Evolutionary conservation across 2,113 vertebrate genomes (phyloP), one percentile per base, ranked within the genome.

Genomic region (Nibea coibor): DNA sequence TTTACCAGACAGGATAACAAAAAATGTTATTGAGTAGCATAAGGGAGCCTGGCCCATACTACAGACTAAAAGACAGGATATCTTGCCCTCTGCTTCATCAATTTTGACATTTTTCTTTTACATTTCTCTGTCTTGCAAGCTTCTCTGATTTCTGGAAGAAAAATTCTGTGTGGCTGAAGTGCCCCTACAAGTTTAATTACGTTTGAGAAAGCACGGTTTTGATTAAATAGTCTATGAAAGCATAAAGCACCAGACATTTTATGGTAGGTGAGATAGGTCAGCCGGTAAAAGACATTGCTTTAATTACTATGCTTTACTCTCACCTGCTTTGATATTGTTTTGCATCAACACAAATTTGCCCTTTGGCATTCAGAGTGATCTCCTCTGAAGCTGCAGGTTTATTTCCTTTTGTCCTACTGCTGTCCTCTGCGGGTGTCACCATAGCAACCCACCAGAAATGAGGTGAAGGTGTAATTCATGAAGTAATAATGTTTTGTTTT

Each of bases 381-480:
- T 16, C 78, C 48, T 86, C 65, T 82, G 69, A 84, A 75, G 66
- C 68, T 65, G 72, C 63, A 78, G 82, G 59, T 87, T 89, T 68
- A 78, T 87, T 88, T 84, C 75, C 43, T 64, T 68, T 87, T 89
- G 74, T 90, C 81, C 81, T 79, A 69, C 65, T 39, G 39, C 65
- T 70, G 54, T 84, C 78, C 68, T 75, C 71, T 80, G 64, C 1
- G 62, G 57, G 78, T 75, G 75, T 91, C 84, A 74, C 91, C 89
- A 91, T 91, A 78, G 86, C 81, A 92, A 93, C 88, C 48, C 20
- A 31, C 12, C 31, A 66, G 69, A 77, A 86, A 74, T 63, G 28
- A 87, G 75, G 50, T 65, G n/a, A 79, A 72, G 42, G 58, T 87
- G 64, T 81, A 78, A 86, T 84, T 89, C 77, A 63, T 56, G 3